Percentiles rank a stretch among this genome's conserved stretches.
Conservation (phyloP, 2,888 invertebrate species). For the Marasmarcha lunaedactyla region DNA sequence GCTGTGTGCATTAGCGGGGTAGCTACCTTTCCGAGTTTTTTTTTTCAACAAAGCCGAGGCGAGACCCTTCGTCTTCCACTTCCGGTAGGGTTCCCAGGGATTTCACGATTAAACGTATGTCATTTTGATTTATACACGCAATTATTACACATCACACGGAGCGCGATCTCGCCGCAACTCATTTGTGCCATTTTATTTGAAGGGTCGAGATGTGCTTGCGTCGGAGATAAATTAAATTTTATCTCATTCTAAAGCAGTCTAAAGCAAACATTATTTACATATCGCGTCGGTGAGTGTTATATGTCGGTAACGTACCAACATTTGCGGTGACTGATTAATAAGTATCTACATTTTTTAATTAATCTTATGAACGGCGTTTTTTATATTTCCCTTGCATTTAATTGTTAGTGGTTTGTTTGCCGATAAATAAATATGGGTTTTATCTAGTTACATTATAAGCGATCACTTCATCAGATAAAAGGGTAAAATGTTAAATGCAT, state of each 20-base stretch:
- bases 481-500: constrained; percentile 12
- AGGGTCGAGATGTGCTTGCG: constrained; percentile 10
- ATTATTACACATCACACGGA: constrained; percentile 37
- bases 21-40: constrained; percentile 44
- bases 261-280: constrained; percentile 27
- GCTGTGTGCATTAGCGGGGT: constrained; percentile 56
- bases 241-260: constrained; percentile 11
- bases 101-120: constrained; percentile 51
- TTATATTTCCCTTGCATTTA: no score
- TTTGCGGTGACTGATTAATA: constrained; percentile 25
- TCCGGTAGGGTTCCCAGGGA: constrained; percentile 33
- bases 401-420: not conserved
- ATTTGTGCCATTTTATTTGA: constrained; percentile 21
- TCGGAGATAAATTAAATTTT: constrained; percentile 14
- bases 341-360: constrained; percentile 17
- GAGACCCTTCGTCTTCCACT: constrained; percentile 24
- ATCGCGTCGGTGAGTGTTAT: constrained; percentile 19
- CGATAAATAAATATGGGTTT: no score
- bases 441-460: no score
- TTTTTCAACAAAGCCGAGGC: constrained; percentile 26
- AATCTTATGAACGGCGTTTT: constrained; percentile 11
- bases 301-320: constrained; percentile 19
- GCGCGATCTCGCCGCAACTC: constrained; percentile 10
- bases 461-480: constrained; percentile 7
- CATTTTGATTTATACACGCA: constrained; percentile 60